phyloP scores from a whole-genome alignment of 2,113 vertebrate species.

The Ammodytes dubius region DNA sequence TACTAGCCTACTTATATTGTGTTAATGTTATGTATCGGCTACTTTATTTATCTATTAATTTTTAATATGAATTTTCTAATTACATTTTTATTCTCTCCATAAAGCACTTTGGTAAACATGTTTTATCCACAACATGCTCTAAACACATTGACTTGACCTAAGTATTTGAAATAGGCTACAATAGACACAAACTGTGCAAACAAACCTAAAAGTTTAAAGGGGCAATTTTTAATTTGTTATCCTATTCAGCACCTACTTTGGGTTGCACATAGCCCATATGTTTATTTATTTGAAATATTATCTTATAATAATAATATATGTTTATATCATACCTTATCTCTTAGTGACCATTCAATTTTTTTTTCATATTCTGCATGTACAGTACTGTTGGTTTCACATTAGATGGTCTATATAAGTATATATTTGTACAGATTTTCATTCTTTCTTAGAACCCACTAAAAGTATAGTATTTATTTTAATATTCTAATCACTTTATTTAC shows the following conservation, averaged over 20 bases:
- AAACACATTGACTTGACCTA: not conserved
- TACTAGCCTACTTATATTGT: not conserved
- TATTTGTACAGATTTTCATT: not conserved
- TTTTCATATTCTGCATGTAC: not conserved
- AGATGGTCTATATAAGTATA: not conserved
- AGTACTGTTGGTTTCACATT: not conserved
- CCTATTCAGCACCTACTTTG: not conserved
- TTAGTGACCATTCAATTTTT: not conserved
- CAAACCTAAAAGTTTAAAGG: not conserved
- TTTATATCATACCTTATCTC: too few relatives aligned
- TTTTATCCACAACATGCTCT: not conserved
- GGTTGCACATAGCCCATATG: too few relatives aligned
- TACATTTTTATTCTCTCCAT: not conserved
- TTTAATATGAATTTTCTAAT: not conserved
- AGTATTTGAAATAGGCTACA: not conserved
- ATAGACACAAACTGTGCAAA: too few relatives aligned
- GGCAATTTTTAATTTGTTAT: not conserved
- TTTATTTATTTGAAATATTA: too few relatives aligned
- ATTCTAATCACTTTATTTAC: too few relatives aligned
- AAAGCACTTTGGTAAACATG: not conserved
- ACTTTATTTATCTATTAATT: not conserved
- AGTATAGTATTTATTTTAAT: too few relatives aligned
- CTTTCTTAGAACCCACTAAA: not conserved
- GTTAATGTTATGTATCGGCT: not conserved
- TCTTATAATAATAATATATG: too few relatives aligned